Evolutionary conservation across 2,113 vertebrate species (phyloP), one percentile per base, ranked within the genome.

Genomic region (Mungos mungo): DNA sequence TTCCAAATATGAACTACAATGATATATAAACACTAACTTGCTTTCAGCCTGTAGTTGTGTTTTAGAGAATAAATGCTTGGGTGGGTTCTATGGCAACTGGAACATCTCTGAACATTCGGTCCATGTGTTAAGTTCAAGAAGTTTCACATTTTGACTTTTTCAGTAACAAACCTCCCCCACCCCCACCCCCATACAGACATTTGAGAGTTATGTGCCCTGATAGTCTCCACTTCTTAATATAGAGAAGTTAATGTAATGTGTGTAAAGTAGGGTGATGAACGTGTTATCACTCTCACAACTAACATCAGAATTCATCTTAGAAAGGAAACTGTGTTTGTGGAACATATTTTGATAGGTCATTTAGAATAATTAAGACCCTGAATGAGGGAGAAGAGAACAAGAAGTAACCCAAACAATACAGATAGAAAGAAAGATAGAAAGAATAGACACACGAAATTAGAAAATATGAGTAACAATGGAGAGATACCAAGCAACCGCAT

Each of bases 141-240:
- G 16, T 52, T 63, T 35, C 52, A 23, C 19, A 15, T n/a, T 19
- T 31, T 35, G 63, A 5, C 11, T 47, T 85, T 77, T 47, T 66
- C 9, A 52, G n/a, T 52, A 74, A 18, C 29, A 77, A 25, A 27
- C 2, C 14, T 92, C 18, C 10, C 41, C 41, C 41, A 4, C 38
- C 38, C 3, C 38, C 38, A 41, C 41, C 41, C 41, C 69, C 18
- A 29, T 16, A 27, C 5, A 7, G 31, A 8, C 21, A 74, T 82
- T 50, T 7, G 13, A 57, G 3, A 0, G 25, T 66, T 23, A 3
- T 9, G 1, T 76, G 19, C 11, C 33, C 83, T 41, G 52, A 72
- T 0, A 3, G 9, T 6, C 29, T 5, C 7, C 52, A n/a, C 2
- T 52, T 66, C 2, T 52, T 66, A 25, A 25, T 52, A 33, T 3